These are phyloP conservation scores for Euborellia annulipes DNA, from an alignment of 1,140 invertebrate genomes.

Conservation along the genomic window DNA sequence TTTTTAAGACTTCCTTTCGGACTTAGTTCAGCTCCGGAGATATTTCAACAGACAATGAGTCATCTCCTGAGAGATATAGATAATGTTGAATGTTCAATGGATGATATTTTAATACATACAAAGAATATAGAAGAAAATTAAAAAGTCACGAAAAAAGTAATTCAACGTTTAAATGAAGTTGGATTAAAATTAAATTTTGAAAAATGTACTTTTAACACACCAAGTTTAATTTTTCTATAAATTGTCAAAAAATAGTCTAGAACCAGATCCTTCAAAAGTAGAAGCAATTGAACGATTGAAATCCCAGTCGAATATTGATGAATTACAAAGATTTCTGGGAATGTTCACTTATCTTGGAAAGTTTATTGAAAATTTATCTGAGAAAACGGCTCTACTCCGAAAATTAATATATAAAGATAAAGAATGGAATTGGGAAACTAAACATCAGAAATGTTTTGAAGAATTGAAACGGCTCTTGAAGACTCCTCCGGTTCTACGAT, in stretches of 20 bases:
- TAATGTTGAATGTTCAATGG: constrained; percentile 2
- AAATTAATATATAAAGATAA: constrained; percentile 18
- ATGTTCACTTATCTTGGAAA: constrained; percentile 16
- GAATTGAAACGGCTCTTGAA: constrained; percentile 16
- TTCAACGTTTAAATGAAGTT: too few species aligned
- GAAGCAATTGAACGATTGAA: constrained; percentile 5
- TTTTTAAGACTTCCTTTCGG: constrained; percentile 22
- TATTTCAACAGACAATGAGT: constrained; percentile 19
- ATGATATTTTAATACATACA: background rate
- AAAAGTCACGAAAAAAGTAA: too few species aligned
- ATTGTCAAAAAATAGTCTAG: constrained; percentile 2
- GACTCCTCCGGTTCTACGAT: constrained; percentile 10
- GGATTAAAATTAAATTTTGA: constrained; percentile 1
- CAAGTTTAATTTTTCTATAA: constrained; percentile 3
- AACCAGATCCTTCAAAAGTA: constrained; percentile 16
- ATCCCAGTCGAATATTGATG: constrained; percentile 12
- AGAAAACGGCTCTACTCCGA: constrained; percentile 16
- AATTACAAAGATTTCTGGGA: constrained; percentile 17
- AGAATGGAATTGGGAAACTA: constrained; percentile 18
- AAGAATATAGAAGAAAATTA: background rate
- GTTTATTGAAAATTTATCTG: constrained; percentile 12
- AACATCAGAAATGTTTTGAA: too few species aligned
- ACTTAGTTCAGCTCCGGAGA: constrained; percentile 14
- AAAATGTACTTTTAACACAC: background rate
- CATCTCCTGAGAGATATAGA: constrained; percentile 11